phyloP scores from a whole-genome alignment of 2,888 invertebrate species.

The Tipula confusa region DNA sequence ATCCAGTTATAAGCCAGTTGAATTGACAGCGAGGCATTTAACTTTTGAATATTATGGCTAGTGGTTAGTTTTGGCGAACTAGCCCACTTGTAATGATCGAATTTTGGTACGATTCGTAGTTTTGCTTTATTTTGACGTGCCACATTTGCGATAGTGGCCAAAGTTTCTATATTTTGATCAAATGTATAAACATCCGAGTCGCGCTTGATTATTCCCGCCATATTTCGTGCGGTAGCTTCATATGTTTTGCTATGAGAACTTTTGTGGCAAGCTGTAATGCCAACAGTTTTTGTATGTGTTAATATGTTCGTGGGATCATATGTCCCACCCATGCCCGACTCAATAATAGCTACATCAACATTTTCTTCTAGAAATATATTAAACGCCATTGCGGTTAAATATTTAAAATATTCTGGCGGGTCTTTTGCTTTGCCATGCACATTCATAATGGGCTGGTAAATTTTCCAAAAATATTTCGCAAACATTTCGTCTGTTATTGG shows the following conservation, averaged over 20 bases:
- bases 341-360: constrained; percentile 88
- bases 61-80: constrained; percentile 47
- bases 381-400: constrained; percentile 89
- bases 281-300: constrained; percentile 76
- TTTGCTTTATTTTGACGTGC: constrained; percentile 53
- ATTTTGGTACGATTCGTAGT: constrained; percentile 58
- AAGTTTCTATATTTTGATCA: constrained; percentile 58
- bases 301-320: constrained; percentile 92
- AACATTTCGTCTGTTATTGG: constrained; percentile 73
- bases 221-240: constrained; percentile 86
- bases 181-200: constrained; percentile 69
- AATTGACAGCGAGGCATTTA: constrained; percentile 86
- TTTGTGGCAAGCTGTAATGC: constrained; percentile 91
- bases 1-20: constrained; percentile 78
- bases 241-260: constrained; percentile 74
- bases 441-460: constrained; percentile 55
- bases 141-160: constrained; percentile 57
- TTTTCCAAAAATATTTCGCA: constrained; percentile 73
- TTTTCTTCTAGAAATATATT: constrained; percentile 79
- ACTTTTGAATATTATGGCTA: constrained; percentile 57
- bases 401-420: constrained; percentile 93
- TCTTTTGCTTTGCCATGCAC: constrained; percentile 56
- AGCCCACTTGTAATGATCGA: constrained; percentile 56
- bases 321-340: constrained; percentile 96
- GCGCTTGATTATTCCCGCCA: constrained; percentile 90